A percentile compares a stretch with the other conserved stretches of the same genome.
phyloP scores from a whole-genome alignment of 2,888 invertebrate genomes.

The Papilio demoleus region DNA sequence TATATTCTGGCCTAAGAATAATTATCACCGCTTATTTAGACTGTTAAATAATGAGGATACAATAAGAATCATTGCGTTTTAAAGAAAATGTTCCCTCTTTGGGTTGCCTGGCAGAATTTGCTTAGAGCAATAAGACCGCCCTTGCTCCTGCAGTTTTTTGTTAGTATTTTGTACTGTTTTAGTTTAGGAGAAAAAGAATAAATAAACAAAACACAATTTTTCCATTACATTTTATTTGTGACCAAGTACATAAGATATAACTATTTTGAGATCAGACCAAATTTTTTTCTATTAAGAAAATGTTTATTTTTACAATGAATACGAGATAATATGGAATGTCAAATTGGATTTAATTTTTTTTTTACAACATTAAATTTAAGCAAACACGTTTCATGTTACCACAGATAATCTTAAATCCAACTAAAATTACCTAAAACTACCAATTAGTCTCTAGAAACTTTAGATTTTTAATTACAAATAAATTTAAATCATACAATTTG shows the following conservation, averaged over 20 bases:
- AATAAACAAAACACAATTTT: neutral
- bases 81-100: too few relatives aligned
- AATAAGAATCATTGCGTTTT: too few relatives aligned
- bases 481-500: too few relatives aligned
- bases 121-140: too few relatives aligned
- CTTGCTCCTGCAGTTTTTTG: too few relatives aligned
- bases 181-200: too few relatives aligned
- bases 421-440: constrained; percentile 1
- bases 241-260: constrained; percentile 20
- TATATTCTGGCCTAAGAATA: too few relatives aligned
- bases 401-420: constrained; percentile 7
- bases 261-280: constrained; percentile 33
- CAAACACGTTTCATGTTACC: constrained; percentile 20
- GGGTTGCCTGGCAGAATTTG: too few relatives aligned
- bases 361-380: constrained; percentile 6
- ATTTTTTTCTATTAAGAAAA: constrained; percentile 14
- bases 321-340: constrained; percentile 1
- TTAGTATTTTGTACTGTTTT: too few relatives aligned
- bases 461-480: neutral
- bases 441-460: neutral
- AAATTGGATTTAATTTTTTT: neutral
- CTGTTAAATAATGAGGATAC: too few relatives aligned
- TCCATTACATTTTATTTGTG: constrained; percentile 15
- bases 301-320: constrained; percentile 3
- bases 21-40: too few relatives aligned